Conservation (phyloP, 2,113 vertebrate genomes). For the Podocnemis expansa region DNA sequence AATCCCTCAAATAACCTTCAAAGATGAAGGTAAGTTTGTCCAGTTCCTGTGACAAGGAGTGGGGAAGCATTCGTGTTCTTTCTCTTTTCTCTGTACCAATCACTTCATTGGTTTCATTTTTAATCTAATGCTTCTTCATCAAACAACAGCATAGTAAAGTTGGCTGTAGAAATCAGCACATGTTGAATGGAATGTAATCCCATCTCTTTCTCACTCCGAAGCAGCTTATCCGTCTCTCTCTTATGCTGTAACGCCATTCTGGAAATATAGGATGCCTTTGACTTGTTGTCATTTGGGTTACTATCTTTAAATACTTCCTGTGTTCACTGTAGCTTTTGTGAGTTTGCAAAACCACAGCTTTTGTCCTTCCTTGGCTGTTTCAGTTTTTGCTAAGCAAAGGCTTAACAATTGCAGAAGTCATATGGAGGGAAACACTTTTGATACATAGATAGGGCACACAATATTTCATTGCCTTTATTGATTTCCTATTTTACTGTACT, state of each 20-base stretch:
- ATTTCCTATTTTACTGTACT: background rate
- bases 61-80: background rate
- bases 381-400: background rate
- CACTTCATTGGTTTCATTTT: background rate
- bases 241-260: slow-evolving; percentile 19
- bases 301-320: slow-evolving; percentile 75
- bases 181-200: slow-evolving; percentile 34
- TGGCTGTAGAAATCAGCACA: background rate
- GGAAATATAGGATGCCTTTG: slow-evolving; percentile 20
- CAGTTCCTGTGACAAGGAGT: background rate
- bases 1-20: slow-evolving; percentile 87
- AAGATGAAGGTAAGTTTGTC: slow-evolving; percentile 94
- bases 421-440: background rate
- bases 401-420: background rate
- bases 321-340: slow-evolving; percentile 73
- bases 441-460: fast-evolving
- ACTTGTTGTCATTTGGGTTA: slow-evolving; percentile 67
- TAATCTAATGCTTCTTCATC: background rate
- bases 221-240: background rate
- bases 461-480: background rate
- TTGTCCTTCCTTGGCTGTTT: slow-evolving; percentile 63
- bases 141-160: background rate
- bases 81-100: background rate
- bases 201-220: background rate
- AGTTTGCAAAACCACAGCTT: slow-evolving; percentile 73